A percentile compares a stretch with the other conserved stretches of the same genome.
Evolutionary conservation across 2,797 vertebrate species (phyloP).

Genomic region (Danionella dracula): DNA sequence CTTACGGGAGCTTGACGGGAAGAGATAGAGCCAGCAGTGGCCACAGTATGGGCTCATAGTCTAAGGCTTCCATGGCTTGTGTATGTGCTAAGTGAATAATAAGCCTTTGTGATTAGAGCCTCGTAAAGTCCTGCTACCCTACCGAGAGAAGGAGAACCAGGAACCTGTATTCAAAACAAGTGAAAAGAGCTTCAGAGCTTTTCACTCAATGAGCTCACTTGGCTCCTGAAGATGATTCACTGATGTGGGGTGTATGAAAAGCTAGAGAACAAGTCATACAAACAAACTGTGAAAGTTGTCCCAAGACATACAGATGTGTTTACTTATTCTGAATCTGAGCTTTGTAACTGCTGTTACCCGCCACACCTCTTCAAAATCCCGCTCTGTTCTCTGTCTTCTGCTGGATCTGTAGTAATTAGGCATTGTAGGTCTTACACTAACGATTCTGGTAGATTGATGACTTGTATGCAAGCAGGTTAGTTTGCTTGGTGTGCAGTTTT

Average conservation of each 20-base stretch:
- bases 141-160: slow-evolving; percentile 43
- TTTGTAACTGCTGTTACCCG: background rate
- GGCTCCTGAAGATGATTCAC: background rate
- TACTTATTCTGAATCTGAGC: background rate
- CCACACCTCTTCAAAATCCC: slow-evolving; percentile 18
- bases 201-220: slow-evolving; percentile 47
- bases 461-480: no score
- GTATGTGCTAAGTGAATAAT: slow-evolving; percentile 31
- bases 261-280: background rate
- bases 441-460: slow-evolving; percentile 57
- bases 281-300: background rate
- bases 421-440: slow-evolving; percentile 53
- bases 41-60: slow-evolving; percentile 15
- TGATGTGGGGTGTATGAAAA: background rate
- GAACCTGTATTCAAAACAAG: slow-evolving; percentile 57
- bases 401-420: slow-evolving; percentile 59
- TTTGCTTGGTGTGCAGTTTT: no score
- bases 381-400: slow-evolving; percentile 29
- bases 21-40: background rate
- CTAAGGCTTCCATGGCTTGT: slow-evolving; percentile 10
- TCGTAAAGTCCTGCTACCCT: slow-evolving; percentile 32
- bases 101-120: slow-evolving; percentile 30
- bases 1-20: slow-evolving; percentile 3
- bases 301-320: background rate
- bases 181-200: slow-evolving; percentile 53